Percentiles rank a stretch among this genome's conserved stretches.
Evolutionary conservation across 2,888 invertebrate species (phyloP).

Genomic region (Minunthozetes semirufus): DNA sequence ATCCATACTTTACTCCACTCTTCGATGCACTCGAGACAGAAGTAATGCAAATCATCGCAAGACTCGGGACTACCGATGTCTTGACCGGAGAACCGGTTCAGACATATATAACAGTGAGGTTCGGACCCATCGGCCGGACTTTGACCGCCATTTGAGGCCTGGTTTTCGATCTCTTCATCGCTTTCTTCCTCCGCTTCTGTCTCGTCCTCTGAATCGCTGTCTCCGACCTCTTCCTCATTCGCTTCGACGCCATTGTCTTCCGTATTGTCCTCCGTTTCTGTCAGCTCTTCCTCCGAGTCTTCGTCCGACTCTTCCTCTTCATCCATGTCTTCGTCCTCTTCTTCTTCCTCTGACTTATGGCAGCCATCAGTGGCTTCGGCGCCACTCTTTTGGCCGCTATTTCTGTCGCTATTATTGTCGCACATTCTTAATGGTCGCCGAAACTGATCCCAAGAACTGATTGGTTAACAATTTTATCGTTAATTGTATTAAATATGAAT

Average conservation of each 20-base stretch:
- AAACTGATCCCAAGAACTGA: too few species aligned
- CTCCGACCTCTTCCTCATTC: background rate
- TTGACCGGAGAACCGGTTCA: slow-evolving; percentile 53
- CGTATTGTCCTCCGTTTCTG: background rate
- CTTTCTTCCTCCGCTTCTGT: background rate
- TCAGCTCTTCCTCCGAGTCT: slow-evolving; percentile 12
- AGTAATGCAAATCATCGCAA: slow-evolving; percentile 68
- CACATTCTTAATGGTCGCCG: too few species aligned
- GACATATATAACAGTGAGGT: slow-evolving; percentile 34
- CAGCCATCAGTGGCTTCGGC: too few species aligned
- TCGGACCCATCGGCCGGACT: background rate
- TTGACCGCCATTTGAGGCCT: background rate
- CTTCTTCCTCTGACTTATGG: background rate
- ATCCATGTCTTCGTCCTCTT: slow-evolving; percentile 3
- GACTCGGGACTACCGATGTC: slow-evolving; percentile 75
- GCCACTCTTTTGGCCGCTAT: too few species aligned
- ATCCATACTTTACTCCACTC: slow-evolving; percentile 78
- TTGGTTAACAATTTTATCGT: too few species aligned
- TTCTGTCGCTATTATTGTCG: too few species aligned
- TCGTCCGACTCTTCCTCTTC: slow-evolving; percentile 23
- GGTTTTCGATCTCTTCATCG: background rate
- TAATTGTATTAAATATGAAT: too few species aligned
- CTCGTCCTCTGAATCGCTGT: background rate
- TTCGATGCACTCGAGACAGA: slow-evolving; percentile 79
- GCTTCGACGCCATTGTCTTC: background rate